Conservation (phyloP, 1,140 invertebrate genomes). For the Pristionchus pacificus region DNA sequence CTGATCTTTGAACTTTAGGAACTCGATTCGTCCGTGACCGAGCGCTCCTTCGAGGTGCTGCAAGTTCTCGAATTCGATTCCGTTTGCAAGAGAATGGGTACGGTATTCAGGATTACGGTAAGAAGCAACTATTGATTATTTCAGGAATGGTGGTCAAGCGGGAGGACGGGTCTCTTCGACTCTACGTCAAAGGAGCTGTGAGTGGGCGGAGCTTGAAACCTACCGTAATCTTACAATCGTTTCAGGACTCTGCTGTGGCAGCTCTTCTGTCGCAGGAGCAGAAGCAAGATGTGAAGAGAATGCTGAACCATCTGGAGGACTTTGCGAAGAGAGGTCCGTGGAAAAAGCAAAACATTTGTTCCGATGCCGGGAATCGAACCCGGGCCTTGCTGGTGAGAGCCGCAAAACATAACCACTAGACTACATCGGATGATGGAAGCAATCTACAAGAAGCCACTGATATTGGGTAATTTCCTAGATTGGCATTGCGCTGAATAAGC, state of each 20-base stretch:
- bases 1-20: background rate
- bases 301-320: slow-evolving; percentile 79
- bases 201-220: slow-evolving; percentile 74
- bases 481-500: too few relatives aligned
- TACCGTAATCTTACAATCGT: slow-evolving; percentile 75
- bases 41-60: slow-evolving; percentile 77
- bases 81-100: slow-evolving; percentile 80
- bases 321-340: slow-evolving; percentile 80
- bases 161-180: slow-evolving; percentile 68
- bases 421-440: too few relatives aligned
- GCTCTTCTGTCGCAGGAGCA: slow-evolving; percentile 76
- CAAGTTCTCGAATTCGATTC: slow-evolving; percentile 94
- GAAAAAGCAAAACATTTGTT: too few relatives aligned
- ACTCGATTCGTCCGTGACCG: slow-evolving; percentile 60
- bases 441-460: too few relatives aligned
- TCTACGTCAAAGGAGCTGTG: slow-evolving; percentile 86
- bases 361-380: too few relatives aligned
- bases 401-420: too few relatives aligned
- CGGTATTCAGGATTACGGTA: too few relatives aligned
- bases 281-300: slow-evolving; percentile 71
- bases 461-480: too few relatives aligned
- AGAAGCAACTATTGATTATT: background rate
- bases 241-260: slow-evolving; percentile 72
- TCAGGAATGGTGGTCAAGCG: slow-evolving; percentile 75
- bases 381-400: too few relatives aligned